These are phyloP conservation scores for Montipora capitata DNA, from an alignment of 92 coral and sea anemone species.

Conservation along the genomic window DNA sequence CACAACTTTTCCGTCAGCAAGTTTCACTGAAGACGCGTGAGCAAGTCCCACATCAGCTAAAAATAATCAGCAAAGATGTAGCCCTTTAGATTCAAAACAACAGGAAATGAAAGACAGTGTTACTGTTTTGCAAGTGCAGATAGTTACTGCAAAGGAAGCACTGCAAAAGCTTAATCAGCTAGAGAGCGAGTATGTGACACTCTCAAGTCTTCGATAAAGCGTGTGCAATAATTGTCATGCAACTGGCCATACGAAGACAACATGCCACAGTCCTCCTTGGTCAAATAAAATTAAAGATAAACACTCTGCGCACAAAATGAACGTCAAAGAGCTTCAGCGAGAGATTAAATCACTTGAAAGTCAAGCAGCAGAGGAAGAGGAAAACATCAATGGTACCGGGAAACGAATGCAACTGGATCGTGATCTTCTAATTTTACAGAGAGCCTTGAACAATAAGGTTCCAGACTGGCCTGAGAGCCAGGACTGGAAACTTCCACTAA, in stretches of 20 bases:
- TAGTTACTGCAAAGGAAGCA: constrained; percentile 13
- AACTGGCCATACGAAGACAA: constrained; percentile 57
- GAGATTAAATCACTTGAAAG: constrained; percentile 40
- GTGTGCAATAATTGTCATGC: constrained; percentile 30
- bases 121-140: constrained; percentile 33
- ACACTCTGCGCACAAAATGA: not conserved
- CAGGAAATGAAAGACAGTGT: constrained; percentile 33
- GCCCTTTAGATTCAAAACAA: constrained; percentile 8
- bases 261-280: constrained; percentile 46
- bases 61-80: not conserved
- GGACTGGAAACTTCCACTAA: constrained; percentile 51
- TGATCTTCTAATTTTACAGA: not conserved
- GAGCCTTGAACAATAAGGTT: constrained; percentile 33
- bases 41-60: not conserved
- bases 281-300: constrained; percentile 12
- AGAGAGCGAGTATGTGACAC: not conserved
- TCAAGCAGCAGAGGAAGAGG: not conserved
- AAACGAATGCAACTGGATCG: constrained; percentile 3
- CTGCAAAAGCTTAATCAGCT: constrained; percentile 4
- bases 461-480: not conserved
- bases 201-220: constrained; percentile 11
- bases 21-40: not conserved
- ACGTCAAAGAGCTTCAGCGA: constrained; percentile 39
- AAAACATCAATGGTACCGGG: constrained; percentile 37
- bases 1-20: no score